Conservation (phyloP, 2,113 vertebrate genomes). For the Uria aalge region DNA sequence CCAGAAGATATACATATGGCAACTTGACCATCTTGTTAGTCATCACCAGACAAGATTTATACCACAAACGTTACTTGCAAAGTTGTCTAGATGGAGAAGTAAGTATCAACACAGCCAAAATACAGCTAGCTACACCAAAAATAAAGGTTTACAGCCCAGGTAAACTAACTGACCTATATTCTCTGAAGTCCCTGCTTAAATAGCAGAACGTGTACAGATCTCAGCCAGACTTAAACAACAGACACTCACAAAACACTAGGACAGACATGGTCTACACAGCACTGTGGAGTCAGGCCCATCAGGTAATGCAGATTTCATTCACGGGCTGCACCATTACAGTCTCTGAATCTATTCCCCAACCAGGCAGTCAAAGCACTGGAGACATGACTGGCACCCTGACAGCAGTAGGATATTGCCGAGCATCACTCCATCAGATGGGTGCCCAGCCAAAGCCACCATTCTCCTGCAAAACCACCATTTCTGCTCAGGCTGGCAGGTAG, state of each 20-base stretch:
- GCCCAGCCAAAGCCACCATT: not conserved
- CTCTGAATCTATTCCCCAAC: not conserved
- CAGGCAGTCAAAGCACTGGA: not conserved
- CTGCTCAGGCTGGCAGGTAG: not conserved
- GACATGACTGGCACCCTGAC: not conserved
- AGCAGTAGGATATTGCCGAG: not conserved
- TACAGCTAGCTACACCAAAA: not conserved
- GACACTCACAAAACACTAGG: not conserved
- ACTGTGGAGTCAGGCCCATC: not conserved
- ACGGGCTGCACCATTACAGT: fast-evolving
- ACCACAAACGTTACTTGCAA: not conserved
- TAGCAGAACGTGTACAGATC: not conserved
- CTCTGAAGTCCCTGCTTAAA: not conserved
- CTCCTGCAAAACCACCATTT: not conserved
- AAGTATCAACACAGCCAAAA: not conserved
- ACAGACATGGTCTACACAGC: not conserved
- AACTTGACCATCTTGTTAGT: not conserved
- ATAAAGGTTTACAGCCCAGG: not conserved
- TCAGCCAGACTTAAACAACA: not conserved
- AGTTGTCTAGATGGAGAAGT: not conserved
- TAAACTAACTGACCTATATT: not conserved
- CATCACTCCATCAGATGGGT: not conserved
- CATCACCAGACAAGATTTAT: not conserved
- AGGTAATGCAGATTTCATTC: not conserved
- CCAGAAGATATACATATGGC: not conserved